These are phyloP conservation scores for Scaptomyza parva DNA, from an alignment of 2,888 invertebrate species.

Conservation along the genomic window DNA sequence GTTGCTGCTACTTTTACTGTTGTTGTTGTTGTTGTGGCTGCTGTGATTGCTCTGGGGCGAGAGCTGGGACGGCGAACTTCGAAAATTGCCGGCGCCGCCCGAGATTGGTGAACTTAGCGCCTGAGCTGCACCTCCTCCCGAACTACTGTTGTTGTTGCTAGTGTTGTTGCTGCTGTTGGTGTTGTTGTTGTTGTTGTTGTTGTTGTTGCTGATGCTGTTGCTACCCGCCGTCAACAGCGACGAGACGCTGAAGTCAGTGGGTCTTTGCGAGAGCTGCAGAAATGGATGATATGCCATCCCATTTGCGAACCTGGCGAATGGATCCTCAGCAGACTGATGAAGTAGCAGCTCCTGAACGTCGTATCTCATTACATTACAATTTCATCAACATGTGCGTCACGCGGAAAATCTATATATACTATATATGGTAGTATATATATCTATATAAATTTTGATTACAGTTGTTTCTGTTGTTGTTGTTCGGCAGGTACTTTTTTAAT, in stretches of 20 bases:
- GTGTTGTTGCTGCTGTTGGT: slow-evolving; percentile 49
- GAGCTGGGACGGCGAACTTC: slow-evolving; percentile 76
- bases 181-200: slow-evolving; percentile 57
- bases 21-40: slow-evolving; percentile 77
- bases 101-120: slow-evolving; percentile 58
- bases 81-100: slow-evolving; percentile 55
- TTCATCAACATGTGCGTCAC: slow-evolving; percentile 72
- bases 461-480: slow-evolving; percentile 15
- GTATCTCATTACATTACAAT: slow-evolving; percentile 86
- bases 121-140: slow-evolving; percentile 51
- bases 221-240: slow-evolving; percentile 92
- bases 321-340: slow-evolving; percentile 86
- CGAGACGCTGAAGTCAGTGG: slow-evolving; percentile 96
- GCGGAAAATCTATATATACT: slow-evolving; percentile 49
- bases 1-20: slow-evolving; percentile 53
- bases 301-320: slow-evolving; percentile 85
- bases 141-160: slow-evolving; percentile 68
- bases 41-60: slow-evolving; percentile 82
- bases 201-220: slow-evolving; percentile 82
- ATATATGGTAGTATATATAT: not conserved
- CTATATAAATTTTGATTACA: slow-evolving; percentile 1
- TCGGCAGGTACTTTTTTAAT: slow-evolving; percentile 43
- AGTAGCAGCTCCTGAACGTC: slow-evolving; percentile 85
- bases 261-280: slow-evolving; percentile 93
- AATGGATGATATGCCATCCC: slow-evolving; percentile 93